Conservation (phyloP, 2,888 invertebrate genomes). For the Nomada ruficornis region DNA sequence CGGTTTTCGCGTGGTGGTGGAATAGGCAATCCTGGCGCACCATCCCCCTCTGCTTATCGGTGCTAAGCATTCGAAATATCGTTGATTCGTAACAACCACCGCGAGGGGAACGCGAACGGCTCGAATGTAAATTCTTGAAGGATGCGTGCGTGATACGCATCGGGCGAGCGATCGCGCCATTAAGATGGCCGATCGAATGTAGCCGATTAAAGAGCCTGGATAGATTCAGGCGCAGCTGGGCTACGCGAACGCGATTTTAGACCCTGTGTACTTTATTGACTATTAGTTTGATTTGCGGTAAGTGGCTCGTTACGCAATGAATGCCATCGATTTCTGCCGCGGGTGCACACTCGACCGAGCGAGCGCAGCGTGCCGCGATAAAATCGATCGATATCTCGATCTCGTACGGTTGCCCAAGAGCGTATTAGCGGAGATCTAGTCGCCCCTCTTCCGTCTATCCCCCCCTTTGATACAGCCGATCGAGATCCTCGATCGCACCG, state of each 20-base stretch:
- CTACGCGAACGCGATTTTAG: conserved; percentile 63
- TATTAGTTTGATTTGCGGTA: conserved; percentile 78
- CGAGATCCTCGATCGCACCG: conserved; percentile 67
- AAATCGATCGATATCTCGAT: conserved; percentile 70
- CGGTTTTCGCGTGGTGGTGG: not conserved
- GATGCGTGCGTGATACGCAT: not conserved
- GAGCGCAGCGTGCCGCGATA: conserved; percentile 51
- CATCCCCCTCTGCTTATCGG: not conserved
- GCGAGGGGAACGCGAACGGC: not conserved
- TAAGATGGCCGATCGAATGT: conserved; percentile 1
- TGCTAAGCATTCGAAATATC: too few species aligned
- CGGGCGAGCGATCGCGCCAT: not conserved
- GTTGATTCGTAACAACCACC: not conserved
- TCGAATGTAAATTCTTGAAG: conserved; percentile 6
- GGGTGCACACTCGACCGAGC: conserved; percentile 42
- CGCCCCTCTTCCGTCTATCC: conserved; percentile 4
- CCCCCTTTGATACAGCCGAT: conserved; percentile 41
- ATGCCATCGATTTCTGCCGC: conserved; percentile 77
- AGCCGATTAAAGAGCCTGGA: conserved; percentile 40
- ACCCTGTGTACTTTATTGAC: conserved; percentile 70
- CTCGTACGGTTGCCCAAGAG: conserved; percentile 65
- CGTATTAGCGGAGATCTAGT: conserved; percentile 66
- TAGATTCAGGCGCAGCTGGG: conserved; percentile 64
- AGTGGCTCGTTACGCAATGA: conserved; percentile 79
- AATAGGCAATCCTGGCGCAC: not conserved